Base-by-base conservation (phyloP, 2,888 invertebrate genomes). In the Ectemnius lituratus region DNA sequence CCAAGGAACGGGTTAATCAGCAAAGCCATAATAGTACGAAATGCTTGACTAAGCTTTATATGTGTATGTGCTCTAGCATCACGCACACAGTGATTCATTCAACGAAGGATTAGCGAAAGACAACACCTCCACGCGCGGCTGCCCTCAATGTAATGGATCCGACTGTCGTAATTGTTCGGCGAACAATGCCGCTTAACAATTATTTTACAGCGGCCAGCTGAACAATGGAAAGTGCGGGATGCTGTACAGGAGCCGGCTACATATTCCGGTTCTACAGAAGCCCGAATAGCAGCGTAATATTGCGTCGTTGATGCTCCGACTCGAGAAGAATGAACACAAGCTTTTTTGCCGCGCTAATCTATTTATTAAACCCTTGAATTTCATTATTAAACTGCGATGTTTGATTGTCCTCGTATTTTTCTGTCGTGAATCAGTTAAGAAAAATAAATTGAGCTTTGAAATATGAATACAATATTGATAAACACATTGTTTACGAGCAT, bases 141-240 rank as follows among this genome's bases (percentile, higher is more conserved):
- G 23, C 62, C 49, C 47, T 16, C 59, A 71, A 49, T 49, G 76
- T 60, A 75, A 77, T 72, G 77, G 72, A 77, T 77, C 70, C 65
- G 62, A 63, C 47, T 59, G 23, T 57, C 59, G 68, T 11, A 76
- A 76, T 78, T 76, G 73, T 76, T 57, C 67, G 69, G 64, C 60
- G 70, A 73, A 76, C 76, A 78, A 78, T 78, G 60, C 61, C 60
- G 76, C 67, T 68, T 63, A 64, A 67, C 78, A 73, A 78, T 78
- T 78, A 78, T 78, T 78, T 78, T 78, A 78, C 73, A 78, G 78
- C 78, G 61, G 61, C 64, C 27, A 60, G 52, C 46, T 57, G 66
- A 67, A 78, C 78, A 78, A 37, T 37, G 37, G 73, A 76, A 66
- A 71, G 66, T 37, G 20, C 52, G 16, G 27, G 28, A 20, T 2